These are phyloP conservation scores for Andrena cerasifolii DNA, from an alignment of 1,140 invertebrate species.

Conservation along the genomic window DNA sequence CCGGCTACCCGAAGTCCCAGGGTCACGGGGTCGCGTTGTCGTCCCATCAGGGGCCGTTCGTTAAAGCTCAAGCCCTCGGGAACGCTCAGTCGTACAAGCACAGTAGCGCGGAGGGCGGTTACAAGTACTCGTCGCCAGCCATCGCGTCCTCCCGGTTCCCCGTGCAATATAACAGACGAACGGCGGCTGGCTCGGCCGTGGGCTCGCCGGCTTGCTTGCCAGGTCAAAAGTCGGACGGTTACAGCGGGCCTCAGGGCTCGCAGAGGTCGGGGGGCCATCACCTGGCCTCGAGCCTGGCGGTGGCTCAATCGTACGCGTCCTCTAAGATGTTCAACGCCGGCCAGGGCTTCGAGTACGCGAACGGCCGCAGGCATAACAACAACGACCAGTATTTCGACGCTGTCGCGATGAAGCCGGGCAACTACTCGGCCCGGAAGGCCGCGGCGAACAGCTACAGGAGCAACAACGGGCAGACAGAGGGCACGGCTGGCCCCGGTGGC, in stretches of 20 bases:
- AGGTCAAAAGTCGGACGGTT: conserved; percentile 56
- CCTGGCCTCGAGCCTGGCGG: background rate
- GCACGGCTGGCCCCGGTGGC: conserved; percentile 19
- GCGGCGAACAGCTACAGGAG: conserved; percentile 19
- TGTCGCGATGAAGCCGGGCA: background rate
- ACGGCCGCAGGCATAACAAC: conserved; percentile 40
- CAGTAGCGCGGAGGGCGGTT: conserved; percentile 43
- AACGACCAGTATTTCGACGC: conserved; percentile 47
- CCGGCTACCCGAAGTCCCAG: conserved; percentile 50
- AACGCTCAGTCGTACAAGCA: conserved; percentile 58
- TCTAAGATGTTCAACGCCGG: conserved; percentile 25
- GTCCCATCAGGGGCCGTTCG: conserved; percentile 35
- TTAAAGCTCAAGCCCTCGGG: conserved; percentile 15
- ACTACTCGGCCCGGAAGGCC: conserved; percentile 31
- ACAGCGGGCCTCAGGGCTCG: conserved; percentile 6
- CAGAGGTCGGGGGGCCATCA: conserved; percentile 40
- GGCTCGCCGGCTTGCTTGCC: conserved; percentile 62
- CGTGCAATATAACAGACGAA: conserved; percentile 51
- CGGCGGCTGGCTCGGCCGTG: conserved; percentile 42
- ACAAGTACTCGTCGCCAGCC: conserved; percentile 51
- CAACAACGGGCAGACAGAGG: conserved; percentile 31
- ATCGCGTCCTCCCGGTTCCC: conserved; percentile 56
- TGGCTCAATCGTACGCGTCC: conserved; percentile 27
- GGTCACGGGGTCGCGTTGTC: conserved; percentile 47
- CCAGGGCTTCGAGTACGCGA: conserved; percentile 52